Evolutionary conservation across 1,140 invertebrate genomes (phyloP).

Genomic region (Anoplophora glabripennis): DNA sequence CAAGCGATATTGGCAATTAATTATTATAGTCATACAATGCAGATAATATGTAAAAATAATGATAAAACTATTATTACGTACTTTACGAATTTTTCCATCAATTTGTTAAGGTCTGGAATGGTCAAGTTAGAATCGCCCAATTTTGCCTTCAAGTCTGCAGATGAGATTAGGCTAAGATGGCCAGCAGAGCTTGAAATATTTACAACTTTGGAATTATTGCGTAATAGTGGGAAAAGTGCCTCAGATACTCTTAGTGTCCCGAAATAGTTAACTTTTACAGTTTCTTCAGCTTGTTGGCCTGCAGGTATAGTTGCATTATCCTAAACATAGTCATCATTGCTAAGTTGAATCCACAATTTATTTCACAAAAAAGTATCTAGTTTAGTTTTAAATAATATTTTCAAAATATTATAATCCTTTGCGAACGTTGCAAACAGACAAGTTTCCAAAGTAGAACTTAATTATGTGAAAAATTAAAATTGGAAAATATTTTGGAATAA

Average conservation of each 20-base stretch:
- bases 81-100: constrained; percentile 66
- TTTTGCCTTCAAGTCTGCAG: constrained; percentile 51
- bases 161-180: constrained; percentile 56
- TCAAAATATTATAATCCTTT: neutral
- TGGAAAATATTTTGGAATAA: neutral
- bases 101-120: constrained; percentile 53
- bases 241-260: constrained; percentile 61
- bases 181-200: constrained; percentile 70
- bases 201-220: constrained; percentile 65
- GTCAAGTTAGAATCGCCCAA: constrained; percentile 57
- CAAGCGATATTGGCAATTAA: too few species aligned
- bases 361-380: neutral
- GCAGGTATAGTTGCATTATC: constrained; percentile 59
- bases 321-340: constrained; percentile 34
- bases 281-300: constrained; percentile 66
- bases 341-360: neutral
- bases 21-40: too few species aligned
- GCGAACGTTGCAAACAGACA: neutral
- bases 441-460: too few species aligned
- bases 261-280: constrained; percentile 67
- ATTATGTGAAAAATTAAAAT: neutral
- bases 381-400: neutral
- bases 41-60: neutral
- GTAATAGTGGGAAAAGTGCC: constrained; percentile 64
- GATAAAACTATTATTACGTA: constrained; percentile 38